Evolutionary conservation across 2,888 invertebrate genomes (phyloP).

Genomic region (Neoascia interrupta): DNA sequence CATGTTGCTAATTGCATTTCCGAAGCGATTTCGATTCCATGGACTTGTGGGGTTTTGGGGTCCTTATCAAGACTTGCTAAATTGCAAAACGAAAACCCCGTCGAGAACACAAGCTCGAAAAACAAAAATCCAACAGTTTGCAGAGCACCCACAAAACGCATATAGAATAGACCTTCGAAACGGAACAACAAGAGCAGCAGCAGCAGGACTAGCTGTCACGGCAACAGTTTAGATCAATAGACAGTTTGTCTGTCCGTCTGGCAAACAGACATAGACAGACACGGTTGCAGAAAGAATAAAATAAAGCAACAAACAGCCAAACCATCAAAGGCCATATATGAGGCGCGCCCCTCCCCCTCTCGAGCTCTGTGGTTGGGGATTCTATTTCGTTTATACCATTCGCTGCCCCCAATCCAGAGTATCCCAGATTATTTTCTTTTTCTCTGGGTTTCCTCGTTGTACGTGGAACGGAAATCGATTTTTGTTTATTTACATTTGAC

Average conservation of each 20-base stretch:
- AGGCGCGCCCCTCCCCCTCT: slow-evolving; percentile 1
- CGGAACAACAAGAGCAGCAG: neutral
- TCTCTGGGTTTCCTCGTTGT: slow-evolving; percentile 11
- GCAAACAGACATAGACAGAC: slow-evolving; percentile 36
- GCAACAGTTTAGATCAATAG: slow-evolving; percentile 63
- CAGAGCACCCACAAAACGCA: slow-evolving; percentile 7
- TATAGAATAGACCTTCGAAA: slow-evolving; percentile 5
- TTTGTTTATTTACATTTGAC: slow-evolving; percentile 61
- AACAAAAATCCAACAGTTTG: neutral
- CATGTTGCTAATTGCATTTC: slow-evolving; percentile 67
- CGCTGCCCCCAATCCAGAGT: slow-evolving; percentile 13
- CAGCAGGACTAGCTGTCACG: slow-evolving; percentile 25
- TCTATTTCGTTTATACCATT: slow-evolving; percentile 30
- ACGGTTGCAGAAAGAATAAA: slow-evolving; percentile 13
- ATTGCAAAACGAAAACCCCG: slow-evolving; percentile 39
- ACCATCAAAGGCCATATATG: slow-evolving; percentile 63
- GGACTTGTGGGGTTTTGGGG: slow-evolving; percentile 21
- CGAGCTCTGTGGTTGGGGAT: slow-evolving; percentile 16
- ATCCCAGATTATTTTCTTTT: slow-evolving; percentile 56
- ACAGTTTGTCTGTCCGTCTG: slow-evolving; percentile 53
- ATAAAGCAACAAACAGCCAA: slow-evolving; percentile 37
- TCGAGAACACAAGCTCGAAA: slow-evolving; percentile 16
- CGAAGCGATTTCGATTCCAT: slow-evolving; percentile 40
- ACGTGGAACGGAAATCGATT: slow-evolving; percentile 64
- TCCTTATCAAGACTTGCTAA: slow-evolving; percentile 36